Base-by-base conservation (phyloP, 2,888 invertebrate species). In the Lasius fuliginosus region DNA sequence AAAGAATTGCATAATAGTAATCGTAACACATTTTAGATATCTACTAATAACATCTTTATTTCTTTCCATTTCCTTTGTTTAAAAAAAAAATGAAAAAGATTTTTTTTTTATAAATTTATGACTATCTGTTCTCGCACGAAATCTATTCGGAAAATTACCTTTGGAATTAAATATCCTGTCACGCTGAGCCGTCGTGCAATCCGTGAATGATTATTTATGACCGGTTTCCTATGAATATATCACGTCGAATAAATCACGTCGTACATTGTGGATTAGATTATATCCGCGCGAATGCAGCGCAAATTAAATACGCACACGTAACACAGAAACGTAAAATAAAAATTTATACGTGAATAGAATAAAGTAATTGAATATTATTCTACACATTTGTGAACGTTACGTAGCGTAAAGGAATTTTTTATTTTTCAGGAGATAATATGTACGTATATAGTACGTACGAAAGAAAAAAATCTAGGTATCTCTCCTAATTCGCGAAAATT, bases 241-340 rank as follows among this genome's bases (percentile, higher is more conserved):
- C n/a, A 65, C 18, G 53, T n/a, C 18, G 9, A 64, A 65, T 53
- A 76, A 76, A 76, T 76, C 53, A 62, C 4, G 30, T 12, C 30
- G 12, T 1, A 11, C 15, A 18, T 9, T 27, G 15, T 5, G 49
- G 18, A 23, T 60, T 53, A 65, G 11, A 65, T 53, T 53, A 53
- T 33, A 15, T 75, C 15, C 46, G 3, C 33, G 33, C 33, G 23
- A 74, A 74, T 11, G 4, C 18, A 58, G 11, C 18, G 49, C 23
- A 8, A 42, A 27, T 69, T 5, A 9, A 27, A 40, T 56, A 23
- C 5, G 11, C 11, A 1, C 2, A 36, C 3, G 60, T 42, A 33
- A 33, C 30, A 36, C 36, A 60, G 8, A 64, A 60, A 64, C 30
- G 6, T 12, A 15, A 5, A 33, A 33, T 15, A 1, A 0, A 30